Percentiles rank a stretch among this genome's conserved stretches.
phyloP scores from a whole-genome alignment of 2,888 invertebrate genomes.

The Chrysolina haemoptera region DNA sequence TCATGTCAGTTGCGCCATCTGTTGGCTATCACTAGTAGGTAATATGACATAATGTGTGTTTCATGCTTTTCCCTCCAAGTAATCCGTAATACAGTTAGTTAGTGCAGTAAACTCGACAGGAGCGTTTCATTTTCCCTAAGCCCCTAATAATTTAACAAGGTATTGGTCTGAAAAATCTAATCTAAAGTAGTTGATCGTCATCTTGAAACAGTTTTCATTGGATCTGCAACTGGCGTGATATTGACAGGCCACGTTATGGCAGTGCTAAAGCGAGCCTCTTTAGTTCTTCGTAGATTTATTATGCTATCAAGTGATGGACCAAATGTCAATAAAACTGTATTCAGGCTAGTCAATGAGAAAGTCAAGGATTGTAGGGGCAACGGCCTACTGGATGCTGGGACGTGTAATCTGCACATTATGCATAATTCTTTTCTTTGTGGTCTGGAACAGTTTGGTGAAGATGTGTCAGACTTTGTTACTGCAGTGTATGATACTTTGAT shows the following conservation, averaged over 20 bases:
- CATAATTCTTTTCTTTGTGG: slow-evolving; percentile 1
- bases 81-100: no score
- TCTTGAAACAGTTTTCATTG: background rate
- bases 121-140: no score
- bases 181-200: background rate
- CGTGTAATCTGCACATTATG: slow-evolving; percentile 4
- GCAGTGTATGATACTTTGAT: slow-evolving; percentile 5
- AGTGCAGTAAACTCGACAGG: no score
- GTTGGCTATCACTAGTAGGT: no score
- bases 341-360: slow-evolving; percentile 6
- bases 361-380: slow-evolving; percentile 6
- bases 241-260: slow-evolving; percentile 6
- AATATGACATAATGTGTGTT: no score
- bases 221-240: background rate
- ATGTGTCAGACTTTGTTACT: slow-evolving; percentile 2
- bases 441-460: slow-evolving; percentile 6
- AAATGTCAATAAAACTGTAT: slow-evolving; percentile 5
- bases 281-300: background rate
- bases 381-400: background rate
- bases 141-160: background rate
- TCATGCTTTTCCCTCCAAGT: no score
- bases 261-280: slow-evolving; percentile 4
- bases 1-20: no score
- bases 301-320: background rate
- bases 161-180: slow-evolving; percentile 1